Base-by-base conservation (phyloP, 2,888 invertebrate genomes). In the Enchytraeus crypticus region DNA sequence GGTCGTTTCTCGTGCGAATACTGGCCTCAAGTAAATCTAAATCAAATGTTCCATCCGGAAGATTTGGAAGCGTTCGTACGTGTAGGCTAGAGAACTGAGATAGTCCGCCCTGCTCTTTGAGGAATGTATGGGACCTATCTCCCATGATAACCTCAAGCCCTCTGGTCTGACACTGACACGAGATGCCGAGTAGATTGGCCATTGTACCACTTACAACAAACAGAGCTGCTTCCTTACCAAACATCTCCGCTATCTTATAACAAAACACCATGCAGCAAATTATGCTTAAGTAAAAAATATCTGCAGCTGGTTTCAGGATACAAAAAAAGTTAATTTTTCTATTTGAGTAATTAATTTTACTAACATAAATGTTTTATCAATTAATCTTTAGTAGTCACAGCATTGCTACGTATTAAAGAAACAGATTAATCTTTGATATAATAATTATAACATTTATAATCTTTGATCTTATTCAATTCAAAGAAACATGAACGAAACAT, bases 181-280 rank as follows among this genome's bases (percentile, higher is more conserved):
- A 14, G 8, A 38, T 38, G 8, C 38, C 38, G 8, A 38, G 38
- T 58, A 96, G 84, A 82, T 97, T 97, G 51, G 89, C 89, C 95
- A 96, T 95, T 4, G 95, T 93, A 47, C 95, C 95, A 64, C 89
- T 88, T 1, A 89, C 86, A 26, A 93, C 87, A 79, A 91, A 92
- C 55, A 96, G 78, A 0, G 89, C 90, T 5, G 88, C 88, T 78
- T 96, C 92, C 80, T 91, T 96, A 18, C 87, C 89, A 62, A 93
- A 82, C 65, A 93, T 73, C 51, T 84, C 77, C 0, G 95, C 91
- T 53, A 88, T 83, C 74, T 84, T 85, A 66, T 81, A 79, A 78
- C 95, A 88, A 72, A 93, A 78, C 65, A 86, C 87, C 85, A 69
- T n/a, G n/a, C n/a, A n/a, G n/a, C n/a, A n/a, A n/a, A n/a, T n/a